A percentile compares a stretch with the other conserved stretches of the same genome.
phyloP scores from a whole-genome alignment of 2,888 invertebrate species.

The Pherbina coryleti region DNA sequence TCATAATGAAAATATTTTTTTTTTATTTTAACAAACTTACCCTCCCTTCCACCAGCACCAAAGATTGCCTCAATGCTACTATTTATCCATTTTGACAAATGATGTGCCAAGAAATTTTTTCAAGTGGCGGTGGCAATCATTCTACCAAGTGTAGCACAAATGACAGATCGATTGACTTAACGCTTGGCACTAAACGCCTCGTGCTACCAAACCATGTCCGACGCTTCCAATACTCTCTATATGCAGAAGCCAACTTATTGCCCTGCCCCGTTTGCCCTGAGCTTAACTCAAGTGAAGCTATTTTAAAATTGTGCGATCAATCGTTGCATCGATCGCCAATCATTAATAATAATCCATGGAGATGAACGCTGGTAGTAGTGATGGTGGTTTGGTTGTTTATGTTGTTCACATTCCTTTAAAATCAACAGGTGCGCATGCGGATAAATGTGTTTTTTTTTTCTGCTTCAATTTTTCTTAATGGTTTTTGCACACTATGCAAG shows the following conservation, averaged over 20 bases:
- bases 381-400: slow-evolving; percentile 24
- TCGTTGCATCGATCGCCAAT: slow-evolving; percentile 60
- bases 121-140: slow-evolving; percentile 66
- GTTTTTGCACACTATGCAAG: slow-evolving; percentile 29
- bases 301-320: slow-evolving; percentile 52
- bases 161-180: slow-evolving; percentile 67
- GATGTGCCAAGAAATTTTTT: slow-evolving; percentile 65
- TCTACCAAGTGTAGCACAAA: slow-evolving; percentile 59
- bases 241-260: not conserved
- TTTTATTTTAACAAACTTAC: too few species aligned
- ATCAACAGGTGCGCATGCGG: slow-evolving; percentile 43
- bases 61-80: too few species aligned
- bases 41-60: too few species aligned
- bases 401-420: not conserved
- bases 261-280: not conserved
- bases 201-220: slow-evolving; percentile 25
- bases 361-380: slow-evolving; percentile 45
- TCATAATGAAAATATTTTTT: too few species aligned
- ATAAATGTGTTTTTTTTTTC: slow-evolving; percentile 10
- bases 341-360: slow-evolving; percentile 64
- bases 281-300: slow-evolving; percentile 49
- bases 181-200: slow-evolving; percentile 63
- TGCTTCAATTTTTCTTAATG: slow-evolving; percentile 11
- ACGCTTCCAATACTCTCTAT: slow-evolving; percentile 44
- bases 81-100: slow-evolving; percentile 59